Evolutionary conservation across 2,113 vertebrate genomes (phyloP).

Genomic region (Butastur rufipennis): DNA sequence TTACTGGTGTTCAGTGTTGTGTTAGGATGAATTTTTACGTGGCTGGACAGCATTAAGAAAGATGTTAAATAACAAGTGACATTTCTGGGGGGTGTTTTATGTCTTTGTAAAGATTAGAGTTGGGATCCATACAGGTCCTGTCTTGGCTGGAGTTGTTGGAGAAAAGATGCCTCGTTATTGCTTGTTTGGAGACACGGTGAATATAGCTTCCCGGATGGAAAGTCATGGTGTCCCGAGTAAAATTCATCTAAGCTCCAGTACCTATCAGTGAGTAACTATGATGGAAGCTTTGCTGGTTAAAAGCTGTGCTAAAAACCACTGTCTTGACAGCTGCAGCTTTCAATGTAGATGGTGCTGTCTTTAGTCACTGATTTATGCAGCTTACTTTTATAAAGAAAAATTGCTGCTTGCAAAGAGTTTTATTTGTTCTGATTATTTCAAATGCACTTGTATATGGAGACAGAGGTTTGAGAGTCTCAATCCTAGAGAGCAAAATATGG

Average conservation of each 20-base stretch:
- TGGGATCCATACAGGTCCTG: slow-evolving; percentile 74
- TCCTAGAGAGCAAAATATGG: background rate
- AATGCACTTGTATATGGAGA: background rate
- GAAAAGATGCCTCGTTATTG: slow-evolving; percentile 82
- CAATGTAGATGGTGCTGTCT: background rate
- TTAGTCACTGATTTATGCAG: background rate
- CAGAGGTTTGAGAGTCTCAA: background rate
- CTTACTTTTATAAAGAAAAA: background rate
- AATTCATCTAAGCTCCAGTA: slow-evolving; percentile 73
- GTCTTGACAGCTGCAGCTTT: background rate
- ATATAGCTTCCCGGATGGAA: slow-evolving; percentile 77
- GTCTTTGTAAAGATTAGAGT: slow-evolving; percentile 70
- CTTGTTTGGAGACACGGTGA: slow-evolving; percentile 78
- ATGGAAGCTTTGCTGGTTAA: background rate
- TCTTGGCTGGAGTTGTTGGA: slow-evolving; percentile 74
- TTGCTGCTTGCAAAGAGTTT: background rate
- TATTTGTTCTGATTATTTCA: background rate
- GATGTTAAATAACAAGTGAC: background rate
- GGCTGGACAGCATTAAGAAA: background rate
- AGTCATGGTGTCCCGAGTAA: slow-evolving; percentile 72
- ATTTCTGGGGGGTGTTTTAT: slow-evolving; percentile 7
- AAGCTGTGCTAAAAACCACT: background rate
- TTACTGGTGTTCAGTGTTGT: background rate
- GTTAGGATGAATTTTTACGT: background rate
- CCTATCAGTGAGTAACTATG: slow-evolving; percentile 57